phyloP scores from a whole-genome alignment of 1,140 invertebrate species.

The Papilio dardanus region DNA sequence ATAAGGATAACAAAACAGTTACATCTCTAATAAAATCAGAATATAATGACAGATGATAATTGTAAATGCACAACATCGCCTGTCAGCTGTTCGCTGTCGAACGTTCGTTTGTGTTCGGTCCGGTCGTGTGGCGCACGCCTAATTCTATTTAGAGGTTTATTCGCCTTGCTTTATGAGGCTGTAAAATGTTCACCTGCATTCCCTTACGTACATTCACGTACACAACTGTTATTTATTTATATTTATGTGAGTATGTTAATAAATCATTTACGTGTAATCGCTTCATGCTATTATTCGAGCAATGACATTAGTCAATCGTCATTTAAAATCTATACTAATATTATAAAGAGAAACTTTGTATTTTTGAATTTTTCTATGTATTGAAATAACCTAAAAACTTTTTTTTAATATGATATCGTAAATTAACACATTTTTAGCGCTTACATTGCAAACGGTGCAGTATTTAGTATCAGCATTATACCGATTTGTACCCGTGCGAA shows the following conservation, averaged over 20 bases:
- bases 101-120: not conserved
- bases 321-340: too few relatives aligned
- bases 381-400: too few relatives aligned
- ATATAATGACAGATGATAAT: not conserved
- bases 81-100: not conserved
- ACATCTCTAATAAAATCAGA: not conserved
- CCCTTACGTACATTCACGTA: not conserved
- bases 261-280: not conserved
- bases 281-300: not conserved
- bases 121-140: slow-evolving; percentile 26
- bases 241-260: too few relatives aligned
- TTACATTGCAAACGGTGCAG: too few relatives aligned
- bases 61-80: not conserved
- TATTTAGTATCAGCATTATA: too few relatives aligned
- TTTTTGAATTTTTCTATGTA: too few relatives aligned
- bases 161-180: slow-evolving; percentile 50
- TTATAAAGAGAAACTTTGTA: too few relatives aligned
- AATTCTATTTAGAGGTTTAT: slow-evolving; percentile 58
- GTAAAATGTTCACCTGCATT: slow-evolving; percentile 34
- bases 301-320: too few relatives aligned
- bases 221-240: not conserved
- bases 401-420: too few relatives aligned
- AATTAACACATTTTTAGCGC: too few relatives aligned
- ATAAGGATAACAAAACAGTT: too few relatives aligned
- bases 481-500: too few relatives aligned